Evolutionary conservation across 2,113 vertebrate species (phyloP), one percentile per base, ranked within the genome.

Genomic region (Apus apus): DNA sequence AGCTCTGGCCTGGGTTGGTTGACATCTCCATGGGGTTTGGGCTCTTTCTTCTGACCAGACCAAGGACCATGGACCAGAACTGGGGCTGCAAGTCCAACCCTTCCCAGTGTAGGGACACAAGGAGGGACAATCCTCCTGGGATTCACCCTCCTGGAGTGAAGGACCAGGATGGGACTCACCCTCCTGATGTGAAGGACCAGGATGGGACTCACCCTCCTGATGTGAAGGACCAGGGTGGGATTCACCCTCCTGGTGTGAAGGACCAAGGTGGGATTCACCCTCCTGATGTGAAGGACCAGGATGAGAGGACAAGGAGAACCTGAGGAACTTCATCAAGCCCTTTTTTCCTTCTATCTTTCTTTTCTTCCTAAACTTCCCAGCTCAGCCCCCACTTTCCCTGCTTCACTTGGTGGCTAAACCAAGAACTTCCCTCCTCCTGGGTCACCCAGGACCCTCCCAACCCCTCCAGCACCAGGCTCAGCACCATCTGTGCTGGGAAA

Each of bases 1-100:
- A 48, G 7, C 17, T 61, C 50, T 64, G 30, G 15, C 30, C 19
- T 21, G 8, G 0, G 0, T 43, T 1, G 0, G 4, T 34, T 17
- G 66, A n/a, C 8, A 13, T 4, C 60, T 3, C 1, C 0, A 2
- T 3, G 32, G 40, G 8, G 1, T 7, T 7, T 3, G 26, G 29
- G 29, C 6, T 75, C 62, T 34, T 79, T 46, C 8, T 34, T 9
- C 32, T 13, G 6, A n/a, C 26, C 12, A 7, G 23, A 15, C 3
- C 15, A 11, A 48, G 29, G 21, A 10, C 5, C 5, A 13, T 0
- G 62, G 15, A 36, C 4, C 25, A 7, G 29, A 78, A 6, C 15
- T 3, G n/a, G 1, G 51, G 32, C 29, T 12, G 60, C 48, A 30
- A 7, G 16, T 25, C 46, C 87, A 36, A 29, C 6, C 12, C 5